Base-by-base conservation (phyloP, 2,888 invertebrate genomes). In the Chouioia cunea region DNA sequence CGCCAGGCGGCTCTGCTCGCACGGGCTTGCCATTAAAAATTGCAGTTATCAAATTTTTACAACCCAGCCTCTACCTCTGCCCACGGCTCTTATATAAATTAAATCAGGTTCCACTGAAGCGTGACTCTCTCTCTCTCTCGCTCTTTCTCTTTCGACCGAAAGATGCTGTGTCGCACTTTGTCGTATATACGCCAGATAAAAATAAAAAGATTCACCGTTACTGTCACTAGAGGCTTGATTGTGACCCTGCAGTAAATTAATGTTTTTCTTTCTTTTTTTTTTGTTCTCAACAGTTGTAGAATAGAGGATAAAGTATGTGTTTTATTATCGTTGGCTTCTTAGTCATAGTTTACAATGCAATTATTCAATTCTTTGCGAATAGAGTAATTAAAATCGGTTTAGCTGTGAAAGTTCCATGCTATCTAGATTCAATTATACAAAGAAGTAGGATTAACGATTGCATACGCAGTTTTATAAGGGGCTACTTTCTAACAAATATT, bases 41-140 rank as follows among this genome's bases (percentile, higher is more conserved):
- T 70, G 73, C 73, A 68, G 70, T 73, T 73, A 73, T 73, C 73
- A 73, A 73, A 73, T 73, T 73, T 73, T 73, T 73, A 73, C 67
- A 54, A 20, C 66, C 73, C 12, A 22, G 48, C 36, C 16, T 23
- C 16, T 27, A 20, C 10, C 1, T 12, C 20, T 8, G 36, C 36
- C 10, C 36, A 36, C 36, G 18, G 50, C 73, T 73, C 73, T 73
- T 73, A 70, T 73, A 68, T 73, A 73, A 73, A 73, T 71, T 73
- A 73, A 73, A 73, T 73, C 73, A 62, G 67, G 70, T 60, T 73
- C 68, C 56, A 54, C 48, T 6, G 46, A 20, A 12, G 22, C 23
- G 4, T 18, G 14, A n/a, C 22, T 20, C 43, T 16, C 57, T 57
- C 57, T 23, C n/a, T 36, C 4, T 15, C 2, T 36, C n/a, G 15